Percentiles rank a stretch among this genome's conserved stretches.
phyloP scores from a whole-genome alignment of 2,888 invertebrate species.

The Dinocampus coccinellae region DNA sequence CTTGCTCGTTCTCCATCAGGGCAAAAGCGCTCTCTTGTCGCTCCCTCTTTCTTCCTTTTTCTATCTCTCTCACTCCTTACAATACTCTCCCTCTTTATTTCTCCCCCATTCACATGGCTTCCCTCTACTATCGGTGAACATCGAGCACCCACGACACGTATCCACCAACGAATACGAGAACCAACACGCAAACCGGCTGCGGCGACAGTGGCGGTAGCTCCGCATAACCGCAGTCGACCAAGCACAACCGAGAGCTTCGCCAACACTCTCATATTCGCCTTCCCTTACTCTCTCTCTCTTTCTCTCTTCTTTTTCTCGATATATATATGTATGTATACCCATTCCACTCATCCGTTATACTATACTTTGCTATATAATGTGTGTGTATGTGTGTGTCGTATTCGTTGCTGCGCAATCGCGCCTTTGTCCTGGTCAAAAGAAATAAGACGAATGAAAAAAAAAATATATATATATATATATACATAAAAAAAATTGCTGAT shows the following conservation, averaged over 20 bases:
- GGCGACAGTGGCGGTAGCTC: conserved; percentile 56
- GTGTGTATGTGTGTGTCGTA: too few relatives aligned
- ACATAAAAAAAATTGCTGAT: conserved; percentile 27
- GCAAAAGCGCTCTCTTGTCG: not conserved
- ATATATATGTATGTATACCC: conserved; percentile 6
- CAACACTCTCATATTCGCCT: conserved; percentile 57
- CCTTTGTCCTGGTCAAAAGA: conserved; percentile 29
- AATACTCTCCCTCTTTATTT: too few relatives aligned
- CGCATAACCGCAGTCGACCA: conserved; percentile 65
- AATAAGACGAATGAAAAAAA: conserved; percentile 30
- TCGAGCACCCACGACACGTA: conserved; percentile 64
- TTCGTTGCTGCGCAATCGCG: conserved; percentile 20
- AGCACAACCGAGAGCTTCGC: conserved; percentile 67
- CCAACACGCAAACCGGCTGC: conserved; percentile 65
- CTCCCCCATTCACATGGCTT: not conserved
- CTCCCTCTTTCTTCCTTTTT: conserved; percentile 4
- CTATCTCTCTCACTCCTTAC: conserved; percentile 1
- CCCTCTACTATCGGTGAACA: conserved; percentile 40
- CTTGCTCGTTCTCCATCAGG: conserved; percentile 14
- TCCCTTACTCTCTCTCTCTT: conserved; percentile 31
- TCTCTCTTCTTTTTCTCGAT: not conserved
- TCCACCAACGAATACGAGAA: conserved; percentile 54
- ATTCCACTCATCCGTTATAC: conserved; percentile 19
- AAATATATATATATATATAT: conserved; percentile 33
- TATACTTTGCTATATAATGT: not conserved